Evolutionary conservation across 2,888 invertebrate species (phyloP).

Genomic region (Netelia inedita): DNA sequence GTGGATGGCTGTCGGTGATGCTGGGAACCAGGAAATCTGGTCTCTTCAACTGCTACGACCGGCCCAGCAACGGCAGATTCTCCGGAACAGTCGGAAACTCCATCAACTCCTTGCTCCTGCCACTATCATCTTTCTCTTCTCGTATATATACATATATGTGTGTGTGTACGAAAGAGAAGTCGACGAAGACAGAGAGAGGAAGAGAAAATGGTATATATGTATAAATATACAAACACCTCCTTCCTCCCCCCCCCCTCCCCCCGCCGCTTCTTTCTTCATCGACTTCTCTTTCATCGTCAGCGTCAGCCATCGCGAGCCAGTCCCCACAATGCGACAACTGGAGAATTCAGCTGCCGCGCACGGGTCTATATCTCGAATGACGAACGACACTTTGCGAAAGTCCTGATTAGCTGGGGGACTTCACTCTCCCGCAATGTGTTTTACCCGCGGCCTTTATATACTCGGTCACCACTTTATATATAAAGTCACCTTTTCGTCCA

Average conservation of each 20-base stretch:
- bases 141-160: not conserved
- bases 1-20: conserved; percentile 33
- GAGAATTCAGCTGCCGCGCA: conserved; percentile 57
- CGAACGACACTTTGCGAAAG: conserved; percentile 67
- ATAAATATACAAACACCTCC: conserved; percentile 5
- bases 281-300: conserved; percentile 30
- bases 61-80: conserved; percentile 51
- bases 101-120: conserved; percentile 66
- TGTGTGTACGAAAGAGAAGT: no score
- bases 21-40: conserved; percentile 34
- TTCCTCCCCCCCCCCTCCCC: conserved; percentile 32
- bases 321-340: conserved; percentile 43
- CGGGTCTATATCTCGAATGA: conserved; percentile 54
- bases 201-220: no score
- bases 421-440: conserved; percentile 41
- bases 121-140: conserved; percentile 57
- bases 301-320: conserved; percentile 15
- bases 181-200: no score
- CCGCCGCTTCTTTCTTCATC: not conserved
- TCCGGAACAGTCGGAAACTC: conserved; percentile 66
- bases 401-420: conserved; percentile 68
- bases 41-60: conserved; percentile 41
- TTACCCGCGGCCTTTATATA: conserved; percentile 13
- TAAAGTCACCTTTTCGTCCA: not conserved
- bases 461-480: not conserved